phyloP scores from a whole-genome alignment of 1,140 invertebrate genomes.

The Saccostrea cuccullata region DNA sequence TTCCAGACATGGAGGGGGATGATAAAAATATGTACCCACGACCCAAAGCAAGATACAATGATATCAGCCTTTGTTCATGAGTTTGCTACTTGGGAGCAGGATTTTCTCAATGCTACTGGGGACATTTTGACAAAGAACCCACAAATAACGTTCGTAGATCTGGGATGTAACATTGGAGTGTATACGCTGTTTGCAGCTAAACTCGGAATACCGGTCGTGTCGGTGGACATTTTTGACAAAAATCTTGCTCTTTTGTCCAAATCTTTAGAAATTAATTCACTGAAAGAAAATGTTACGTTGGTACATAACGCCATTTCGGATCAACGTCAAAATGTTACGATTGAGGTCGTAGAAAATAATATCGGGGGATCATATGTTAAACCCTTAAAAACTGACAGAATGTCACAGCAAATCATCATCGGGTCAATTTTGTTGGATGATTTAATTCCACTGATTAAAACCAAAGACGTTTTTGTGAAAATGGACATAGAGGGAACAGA shows the following conservation, averaged over 20 bases:
- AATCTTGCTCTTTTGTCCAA: conserved; percentile 65
- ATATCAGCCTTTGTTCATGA: conserved; percentile 60
- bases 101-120: conserved; percentile 58
- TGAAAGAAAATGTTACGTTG: conserved; percentile 60
- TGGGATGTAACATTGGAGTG: conserved; percentile 75
- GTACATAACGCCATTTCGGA: conserved; percentile 69
- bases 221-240: conserved; percentile 68
- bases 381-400: neutral
- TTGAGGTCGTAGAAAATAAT: conserved; percentile 63
- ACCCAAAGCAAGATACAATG: conserved; percentile 57
- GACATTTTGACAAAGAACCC: conserved; percentile 44
- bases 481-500: conserved; percentile 70
- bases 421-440: conserved; percentile 62
- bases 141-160: conserved; percentile 67
- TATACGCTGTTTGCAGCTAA: conserved; percentile 69
- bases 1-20: conserved; percentile 49
- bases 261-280: conserved; percentile 60
- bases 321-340: conserved; percentile 51
- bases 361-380: conserved; percentile 64
- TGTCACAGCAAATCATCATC: neutral
- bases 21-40: conserved; percentile 64
- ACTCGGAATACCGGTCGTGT: conserved; percentile 67
- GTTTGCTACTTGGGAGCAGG: conserved; percentile 60
- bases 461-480: conserved; percentile 57
- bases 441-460: conserved; percentile 55